phyloP scores from a whole-genome alignment of 2,113 vertebrate genomes.

The Odontophorus gujanensis region DNA sequence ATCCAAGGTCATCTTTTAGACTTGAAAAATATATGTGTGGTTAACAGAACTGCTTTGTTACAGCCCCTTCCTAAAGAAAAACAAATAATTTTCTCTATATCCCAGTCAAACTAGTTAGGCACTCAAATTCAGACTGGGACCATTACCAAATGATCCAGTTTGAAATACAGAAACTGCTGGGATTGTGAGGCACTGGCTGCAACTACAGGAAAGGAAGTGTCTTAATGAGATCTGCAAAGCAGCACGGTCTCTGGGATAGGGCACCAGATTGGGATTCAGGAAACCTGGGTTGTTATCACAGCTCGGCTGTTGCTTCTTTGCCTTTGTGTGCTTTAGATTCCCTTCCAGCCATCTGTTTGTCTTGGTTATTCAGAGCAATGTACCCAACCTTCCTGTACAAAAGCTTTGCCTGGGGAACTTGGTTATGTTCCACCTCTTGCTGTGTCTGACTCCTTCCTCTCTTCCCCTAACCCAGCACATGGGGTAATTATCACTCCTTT shows the following conservation, averaged over 20 bases:
- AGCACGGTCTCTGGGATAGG: background rate
- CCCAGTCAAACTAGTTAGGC: background rate
- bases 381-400: conserved; percentile 36
- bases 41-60: background rate
- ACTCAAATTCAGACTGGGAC: background rate
- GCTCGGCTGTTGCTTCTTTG: conserved; percentile 23
- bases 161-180: conserved; percentile 14
- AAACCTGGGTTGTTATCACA: conserved; percentile 34
- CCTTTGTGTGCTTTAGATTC: background rate
- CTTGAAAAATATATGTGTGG: background rate
- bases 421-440: background rate
- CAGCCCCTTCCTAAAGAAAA: background rate
- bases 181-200: conserved; percentile 2
- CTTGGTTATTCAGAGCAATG: conserved; percentile 29
- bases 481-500: background rate
- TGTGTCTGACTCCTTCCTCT: conserved; percentile 2
- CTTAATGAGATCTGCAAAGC: conserved; percentile 24
- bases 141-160: background rate
- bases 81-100: background rate
- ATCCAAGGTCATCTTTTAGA: background rate
- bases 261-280: conserved; percentile 56
- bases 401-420: background rate
- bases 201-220: conserved; percentile 43
- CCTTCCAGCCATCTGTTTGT: conserved; percentile 59
- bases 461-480: background rate